Conservation (phyloP, 2,113 vertebrate species). For the Heterocephalus glaber region DNA sequence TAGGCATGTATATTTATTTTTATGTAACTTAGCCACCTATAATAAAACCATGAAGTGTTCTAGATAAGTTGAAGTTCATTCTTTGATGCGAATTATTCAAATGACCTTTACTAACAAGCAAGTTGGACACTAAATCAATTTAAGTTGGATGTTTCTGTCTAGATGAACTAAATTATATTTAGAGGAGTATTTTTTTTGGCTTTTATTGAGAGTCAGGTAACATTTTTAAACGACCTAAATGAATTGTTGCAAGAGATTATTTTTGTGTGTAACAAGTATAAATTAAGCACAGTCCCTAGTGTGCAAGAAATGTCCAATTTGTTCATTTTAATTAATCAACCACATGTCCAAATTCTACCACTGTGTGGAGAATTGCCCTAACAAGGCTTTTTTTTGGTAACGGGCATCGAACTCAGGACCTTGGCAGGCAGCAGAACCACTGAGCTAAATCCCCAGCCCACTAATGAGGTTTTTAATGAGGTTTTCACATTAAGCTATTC, state of each 20-base stretch:
- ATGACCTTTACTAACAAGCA: background rate
- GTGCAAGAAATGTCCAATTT: background rate
- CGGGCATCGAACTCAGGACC: too few species aligned
- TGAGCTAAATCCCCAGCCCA: too few species aligned
- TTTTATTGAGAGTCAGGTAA: too few species aligned
- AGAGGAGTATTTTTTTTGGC: too few species aligned
- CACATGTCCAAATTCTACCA: background rate
- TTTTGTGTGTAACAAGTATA: background rate
- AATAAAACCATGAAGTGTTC: background rate
- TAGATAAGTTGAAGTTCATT: background rate
- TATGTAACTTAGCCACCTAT: too few species aligned
- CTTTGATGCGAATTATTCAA: background rate
- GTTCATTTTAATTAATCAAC: background rate
- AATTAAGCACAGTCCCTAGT: background rate
- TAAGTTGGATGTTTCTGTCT: background rate
- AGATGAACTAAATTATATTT: background rate
- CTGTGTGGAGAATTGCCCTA: background rate
- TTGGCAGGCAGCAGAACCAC: too few species aligned
- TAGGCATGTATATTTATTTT: too few species aligned
- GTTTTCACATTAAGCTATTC: background rate
- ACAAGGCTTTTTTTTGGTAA: too few species aligned
- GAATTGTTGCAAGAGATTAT: background rate
- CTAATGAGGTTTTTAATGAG: background rate
- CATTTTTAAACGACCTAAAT: background rate
- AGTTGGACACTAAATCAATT: background rate